Evolutionary conservation across 92 coral and sea anemone species (phyloP).

Genomic region (Siderastrea radians): DNA sequence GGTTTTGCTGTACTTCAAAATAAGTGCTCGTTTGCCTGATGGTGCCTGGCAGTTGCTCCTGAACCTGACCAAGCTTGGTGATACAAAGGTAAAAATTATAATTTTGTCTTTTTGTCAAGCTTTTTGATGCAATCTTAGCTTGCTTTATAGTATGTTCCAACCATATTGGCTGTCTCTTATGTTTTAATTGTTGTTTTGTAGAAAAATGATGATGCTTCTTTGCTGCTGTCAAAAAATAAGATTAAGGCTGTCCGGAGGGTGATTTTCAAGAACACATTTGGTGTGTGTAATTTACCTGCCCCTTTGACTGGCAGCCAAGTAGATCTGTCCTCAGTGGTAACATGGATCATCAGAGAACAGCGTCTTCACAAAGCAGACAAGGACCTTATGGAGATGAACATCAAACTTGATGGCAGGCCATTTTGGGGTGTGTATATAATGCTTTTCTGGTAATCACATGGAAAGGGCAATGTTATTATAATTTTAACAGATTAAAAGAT

Average conservation of each 20-base stretch:
- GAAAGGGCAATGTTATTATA: no score
- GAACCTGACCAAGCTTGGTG: background rate
- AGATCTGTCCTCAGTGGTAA: background rate
- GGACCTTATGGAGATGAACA: background rate
- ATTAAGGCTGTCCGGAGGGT: background rate
- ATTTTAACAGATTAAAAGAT: no score
- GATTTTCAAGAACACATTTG: background rate
- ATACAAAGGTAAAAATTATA: background rate
- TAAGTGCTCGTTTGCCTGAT: slow-evolving; percentile 17
- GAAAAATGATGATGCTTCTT: background rate
- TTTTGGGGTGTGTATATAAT: background rate
- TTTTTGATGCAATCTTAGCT: background rate
- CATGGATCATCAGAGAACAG: background rate
- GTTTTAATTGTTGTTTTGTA: background rate
- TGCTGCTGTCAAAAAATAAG: background rate
- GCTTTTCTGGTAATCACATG: no score
- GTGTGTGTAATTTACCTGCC: background rate
- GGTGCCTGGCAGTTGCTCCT: background rate
- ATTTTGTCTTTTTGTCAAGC: background rate
- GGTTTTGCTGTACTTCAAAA: background rate
- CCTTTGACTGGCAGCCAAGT: background rate
- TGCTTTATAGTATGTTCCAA: no score
- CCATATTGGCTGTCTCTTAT: background rate
- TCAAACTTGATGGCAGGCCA: background rate
- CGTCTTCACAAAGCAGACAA: background rate